Conservation (phyloP, 2,797 vertebrate genomes). For the Tympanoctomys barrerae region DNA sequence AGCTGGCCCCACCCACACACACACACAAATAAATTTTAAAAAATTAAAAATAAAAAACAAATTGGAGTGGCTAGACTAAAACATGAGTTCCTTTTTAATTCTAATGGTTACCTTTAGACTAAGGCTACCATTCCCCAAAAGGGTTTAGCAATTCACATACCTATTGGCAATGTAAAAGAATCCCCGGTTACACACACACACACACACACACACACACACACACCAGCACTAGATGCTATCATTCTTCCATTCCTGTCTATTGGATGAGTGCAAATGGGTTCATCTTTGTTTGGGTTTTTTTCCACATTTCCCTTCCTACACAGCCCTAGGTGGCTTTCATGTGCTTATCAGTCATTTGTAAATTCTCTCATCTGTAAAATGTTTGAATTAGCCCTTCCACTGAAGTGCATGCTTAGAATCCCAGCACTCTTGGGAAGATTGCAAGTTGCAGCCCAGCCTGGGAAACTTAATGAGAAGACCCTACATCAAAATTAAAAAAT, state of each 20-base stretch:
- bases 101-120: conserved; percentile 34
- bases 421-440: neutral
- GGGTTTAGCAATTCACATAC: neutral
- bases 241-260: conserved; percentile 40
- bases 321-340: conserved; percentile 40
- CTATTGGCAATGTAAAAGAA: neutral
- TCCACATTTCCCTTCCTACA: conserved; percentile 33
- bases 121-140: neutral
- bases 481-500: neutral
- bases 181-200: conserved; percentile 14
- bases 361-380: conserved; percentile 43
- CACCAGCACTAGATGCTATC: neutral
- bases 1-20: too few relatives aligned
- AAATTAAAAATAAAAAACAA: neutral
- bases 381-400: neutral
- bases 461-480: neutral
- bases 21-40: too few relatives aligned
- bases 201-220: neutral
- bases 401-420: neutral
- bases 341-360: neutral
- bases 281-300: conserved; percentile 41
- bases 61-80: neutral
- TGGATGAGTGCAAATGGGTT: conserved; percentile 39
- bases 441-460: neutral
- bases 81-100: conserved; percentile 1